Evolutionary conservation across 1,140 invertebrate species (phyloP).

Genomic region (Drosophila sproati): DNA sequence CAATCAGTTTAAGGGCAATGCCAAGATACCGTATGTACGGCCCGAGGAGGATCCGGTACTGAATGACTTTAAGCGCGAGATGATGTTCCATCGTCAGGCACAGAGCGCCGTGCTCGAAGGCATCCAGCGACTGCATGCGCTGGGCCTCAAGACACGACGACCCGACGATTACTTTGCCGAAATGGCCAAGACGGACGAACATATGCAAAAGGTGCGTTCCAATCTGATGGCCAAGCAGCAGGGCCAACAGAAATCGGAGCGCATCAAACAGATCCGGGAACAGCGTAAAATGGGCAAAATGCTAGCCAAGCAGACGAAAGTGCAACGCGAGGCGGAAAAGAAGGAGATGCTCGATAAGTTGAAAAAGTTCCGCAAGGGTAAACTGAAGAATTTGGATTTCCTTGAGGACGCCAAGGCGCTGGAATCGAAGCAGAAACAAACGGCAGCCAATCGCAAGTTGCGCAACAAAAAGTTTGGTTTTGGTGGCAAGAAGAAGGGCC

Average conservation of each 20-base stretch:
- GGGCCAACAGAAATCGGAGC: conserved; percentile 93
- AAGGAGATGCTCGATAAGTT: conserved; percentile 93
- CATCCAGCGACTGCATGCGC: conserved; percentile 89
- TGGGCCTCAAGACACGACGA: conserved; percentile 91
- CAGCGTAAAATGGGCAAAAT: conserved; percentile 96
- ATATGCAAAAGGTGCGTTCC: conserved; percentile 98
- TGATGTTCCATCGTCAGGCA: conserved; percentile 95
- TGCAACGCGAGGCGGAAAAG: conserved; percentile 91
- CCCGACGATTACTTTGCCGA: conserved; percentile 99
- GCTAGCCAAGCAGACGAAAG: conserved; percentile 91
- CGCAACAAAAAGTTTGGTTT: conserved; percentile 97
- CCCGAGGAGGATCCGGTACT: conserved; percentile 91
- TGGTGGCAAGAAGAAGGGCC: conserved; percentile 97
- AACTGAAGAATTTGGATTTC: conserved; percentile 91
- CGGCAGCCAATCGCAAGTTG: conserved; percentile 87
- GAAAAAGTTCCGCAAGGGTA: conserved; percentile 94
- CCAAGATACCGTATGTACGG: conserved; percentile 88
- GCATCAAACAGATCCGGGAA: conserved; percentile 94
- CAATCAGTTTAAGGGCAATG: conserved; percentile 89
- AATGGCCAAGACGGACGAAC: conserved; percentile 98
- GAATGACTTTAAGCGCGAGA: conserved; percentile 97
- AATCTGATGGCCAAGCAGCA: conserved; percentile 94
- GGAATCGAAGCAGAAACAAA: conserved; percentile 85
- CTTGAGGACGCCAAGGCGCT: conserved; percentile 89
- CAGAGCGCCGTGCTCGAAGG: conserved; percentile 93